Percentiles rank a stretch among this genome's conserved stretches.
Conservation (phyloP, 2,888 invertebrate species). For the Anaspis maculata region DNA sequence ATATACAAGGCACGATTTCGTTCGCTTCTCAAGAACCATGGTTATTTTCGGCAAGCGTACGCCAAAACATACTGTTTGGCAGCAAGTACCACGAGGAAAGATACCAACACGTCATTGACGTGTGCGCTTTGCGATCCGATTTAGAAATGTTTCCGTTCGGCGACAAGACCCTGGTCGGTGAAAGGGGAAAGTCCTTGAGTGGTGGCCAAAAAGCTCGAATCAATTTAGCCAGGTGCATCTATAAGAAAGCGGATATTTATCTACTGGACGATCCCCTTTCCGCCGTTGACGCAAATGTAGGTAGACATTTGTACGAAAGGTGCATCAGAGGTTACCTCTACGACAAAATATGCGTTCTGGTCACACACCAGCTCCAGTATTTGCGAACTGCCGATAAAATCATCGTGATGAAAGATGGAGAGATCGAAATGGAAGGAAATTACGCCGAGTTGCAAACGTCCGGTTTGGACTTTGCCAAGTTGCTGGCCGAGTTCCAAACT, state of each 20-base stretch:
- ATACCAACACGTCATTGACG: constrained; percentile 54
- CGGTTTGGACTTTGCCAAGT: constrained; percentile 46
- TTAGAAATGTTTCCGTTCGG: constrained; percentile 66
- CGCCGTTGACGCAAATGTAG: constrained; percentile 73
- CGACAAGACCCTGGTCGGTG: constrained; percentile 72
- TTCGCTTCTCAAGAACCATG: constrained; percentile 60
- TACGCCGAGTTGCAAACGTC: constrained; percentile 43
- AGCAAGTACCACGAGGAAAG: constrained; percentile 50
- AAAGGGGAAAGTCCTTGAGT: constrained; percentile 70
- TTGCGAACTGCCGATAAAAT: constrained; percentile 37
- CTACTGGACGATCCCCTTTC: constrained; percentile 75
- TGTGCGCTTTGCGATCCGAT: constrained; percentile 59
- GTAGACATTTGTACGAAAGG: constrained; percentile 62
- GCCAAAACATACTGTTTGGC: constrained; percentile 75
- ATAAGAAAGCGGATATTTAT: constrained; percentile 70
- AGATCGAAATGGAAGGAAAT: constrained; percentile 43
- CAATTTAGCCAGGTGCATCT: constrained; percentile 68
- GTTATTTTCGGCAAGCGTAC: constrained; percentile 51
- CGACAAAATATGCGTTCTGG: constrained; percentile 54
- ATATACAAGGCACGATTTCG: constrained; percentile 45
- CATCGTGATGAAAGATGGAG: constrained; percentile 41
- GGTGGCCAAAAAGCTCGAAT: constrained; percentile 83
- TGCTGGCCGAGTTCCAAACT: constrained; percentile 36
- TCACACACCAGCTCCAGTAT: constrained; percentile 65
- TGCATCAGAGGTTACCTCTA: constrained; percentile 56